phyloP scores from a whole-genome alignment of 2,888 invertebrate genomes.

The Athalia rosae region DNA sequence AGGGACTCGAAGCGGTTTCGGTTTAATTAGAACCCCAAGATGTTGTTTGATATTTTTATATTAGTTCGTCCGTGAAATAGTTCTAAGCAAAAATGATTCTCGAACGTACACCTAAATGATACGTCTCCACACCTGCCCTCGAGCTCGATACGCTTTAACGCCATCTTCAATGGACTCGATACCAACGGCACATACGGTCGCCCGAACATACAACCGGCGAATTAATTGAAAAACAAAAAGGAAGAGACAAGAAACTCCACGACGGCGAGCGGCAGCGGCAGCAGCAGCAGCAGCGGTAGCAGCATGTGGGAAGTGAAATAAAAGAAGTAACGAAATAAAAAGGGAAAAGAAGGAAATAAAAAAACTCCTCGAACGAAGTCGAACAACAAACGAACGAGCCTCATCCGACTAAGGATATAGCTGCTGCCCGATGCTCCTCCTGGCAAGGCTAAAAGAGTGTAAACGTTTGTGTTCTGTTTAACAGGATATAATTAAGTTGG shows the following conservation, averaged over 20 bases:
- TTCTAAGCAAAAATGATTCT: background rate
- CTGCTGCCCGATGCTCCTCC: background rate
- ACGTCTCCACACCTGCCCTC: conserved; percentile 8
- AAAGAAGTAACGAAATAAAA: too few species aligned
- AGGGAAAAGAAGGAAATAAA: conserved; percentile 34
- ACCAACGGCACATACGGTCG: too few species aligned
- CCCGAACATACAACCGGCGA: background rate
- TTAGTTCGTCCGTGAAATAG: background rate
- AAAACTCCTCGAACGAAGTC: conserved; percentile 18
- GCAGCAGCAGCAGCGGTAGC: conserved; percentile 13
- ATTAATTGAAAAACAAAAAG: conserved; percentile 39
- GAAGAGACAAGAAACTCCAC: background rate
- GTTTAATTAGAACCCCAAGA: background rate
- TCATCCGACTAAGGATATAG: conserved; percentile 10
- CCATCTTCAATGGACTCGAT: too few species aligned
- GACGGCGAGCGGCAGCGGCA: background rate
- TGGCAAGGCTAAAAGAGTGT: conserved; percentile 7
- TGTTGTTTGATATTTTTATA: background rate
- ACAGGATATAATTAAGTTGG: conserved; percentile 46
- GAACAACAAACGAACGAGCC: conserved; percentile 18
- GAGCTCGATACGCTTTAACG: background rate
- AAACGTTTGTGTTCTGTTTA: conserved; percentile 45
- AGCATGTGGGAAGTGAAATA: too few species aligned
- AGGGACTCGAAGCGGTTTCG: background rate
- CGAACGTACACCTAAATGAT: background rate